Evolutionary conservation across 2,113 vertebrate species (phyloP), one percentile per base, ranked within the genome.

Genomic region (Archilochus colubris): DNA sequence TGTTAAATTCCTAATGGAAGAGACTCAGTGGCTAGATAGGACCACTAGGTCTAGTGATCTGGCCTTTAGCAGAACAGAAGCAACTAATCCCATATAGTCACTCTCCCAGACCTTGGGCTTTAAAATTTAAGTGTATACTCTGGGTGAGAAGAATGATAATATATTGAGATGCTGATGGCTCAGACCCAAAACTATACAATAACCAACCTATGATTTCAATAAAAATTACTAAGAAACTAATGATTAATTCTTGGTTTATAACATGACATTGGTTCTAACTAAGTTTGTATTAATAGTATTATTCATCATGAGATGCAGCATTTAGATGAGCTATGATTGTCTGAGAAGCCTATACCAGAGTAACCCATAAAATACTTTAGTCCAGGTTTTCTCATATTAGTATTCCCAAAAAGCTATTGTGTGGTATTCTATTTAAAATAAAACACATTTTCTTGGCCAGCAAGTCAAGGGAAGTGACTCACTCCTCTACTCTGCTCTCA

Each of bases 361-460:
- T 22, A 83, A 84, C 27, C 11, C 43, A 69, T 75, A 82, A 93
- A 89, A 73, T 70, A 86, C 28, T 86, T 75, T 66, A 61, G 31
- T 63, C 33, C 70, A 69, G 14, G 16, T 77, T 92, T 93, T 91
- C 44, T 57, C 9, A 70, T 22, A 76, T 95, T 79, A 82, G 20
- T 83, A 79, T 89, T 82, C 48, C 48, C 69, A 81, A 72, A 78
- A 69, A 95, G 12, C 9, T 81, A 28, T 75, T 80, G 57, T 84
- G 79, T 81, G 53, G 53, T 88, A 93, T 94, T 79, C 30, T 72
- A 74, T 94, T 51, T 69, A 62, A 94, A 90, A 82, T 68, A 96
- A 91, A 93, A 51, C 24, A 89, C 12, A 51, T 46, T 13, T 40
- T 40, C 40, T 40, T 40, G 40, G 40, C 40, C 40, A 40, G 40